phyloP scores from a whole-genome alignment of 1,140 invertebrate genomes.

The Drosophila pallidifrons region DNA sequence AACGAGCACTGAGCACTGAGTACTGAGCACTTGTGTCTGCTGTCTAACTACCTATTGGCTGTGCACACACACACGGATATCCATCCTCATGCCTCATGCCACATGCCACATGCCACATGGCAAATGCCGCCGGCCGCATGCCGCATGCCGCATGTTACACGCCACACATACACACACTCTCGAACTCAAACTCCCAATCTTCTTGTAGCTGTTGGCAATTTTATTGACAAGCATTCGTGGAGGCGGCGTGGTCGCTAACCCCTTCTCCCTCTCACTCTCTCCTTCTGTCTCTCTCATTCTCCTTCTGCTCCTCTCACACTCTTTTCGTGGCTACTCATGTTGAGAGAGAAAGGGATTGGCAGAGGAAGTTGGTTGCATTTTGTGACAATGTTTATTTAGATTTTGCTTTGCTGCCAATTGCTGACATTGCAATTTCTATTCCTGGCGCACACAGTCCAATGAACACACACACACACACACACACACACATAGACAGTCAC shows the following conservation, averaged over 20 bases:
- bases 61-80: slow-evolving; percentile 38
- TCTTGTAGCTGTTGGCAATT: slow-evolving; percentile 71
- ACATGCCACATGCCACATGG: slow-evolving; percentile 9
- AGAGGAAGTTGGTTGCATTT: slow-evolving; percentile 70
- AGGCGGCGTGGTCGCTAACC: slow-evolving; percentile 45
- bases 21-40: slow-evolving; percentile 58
- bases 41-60: slow-evolving; percentile 77
- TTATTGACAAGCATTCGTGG: slow-evolving; percentile 71
- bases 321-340: slow-evolving; percentile 32
- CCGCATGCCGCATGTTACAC: slow-evolving; percentile 6
- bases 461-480: slow-evolving; percentile 52
- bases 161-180: slow-evolving; percentile 5
- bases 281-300: background rate
- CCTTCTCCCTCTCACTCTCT: background rate
- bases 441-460: slow-evolving; percentile 55
- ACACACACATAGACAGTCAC: slow-evolving; percentile 41
- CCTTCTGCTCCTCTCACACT: background rate
- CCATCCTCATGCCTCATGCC: slow-evolving; percentile 20
- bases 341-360: background rate
- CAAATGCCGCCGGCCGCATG: slow-evolving; percentile 9
- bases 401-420: slow-evolving; percentile 82
- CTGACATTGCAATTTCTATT: slow-evolving; percentile 84
- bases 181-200: slow-evolving; percentile 15
- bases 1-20: background rate
- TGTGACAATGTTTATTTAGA: slow-evolving; percentile 84